Evolutionary conservation across 2,113 vertebrate species (phyloP), one percentile per base, ranked within the genome.

Genomic region (Clupea harengus): DNA sequence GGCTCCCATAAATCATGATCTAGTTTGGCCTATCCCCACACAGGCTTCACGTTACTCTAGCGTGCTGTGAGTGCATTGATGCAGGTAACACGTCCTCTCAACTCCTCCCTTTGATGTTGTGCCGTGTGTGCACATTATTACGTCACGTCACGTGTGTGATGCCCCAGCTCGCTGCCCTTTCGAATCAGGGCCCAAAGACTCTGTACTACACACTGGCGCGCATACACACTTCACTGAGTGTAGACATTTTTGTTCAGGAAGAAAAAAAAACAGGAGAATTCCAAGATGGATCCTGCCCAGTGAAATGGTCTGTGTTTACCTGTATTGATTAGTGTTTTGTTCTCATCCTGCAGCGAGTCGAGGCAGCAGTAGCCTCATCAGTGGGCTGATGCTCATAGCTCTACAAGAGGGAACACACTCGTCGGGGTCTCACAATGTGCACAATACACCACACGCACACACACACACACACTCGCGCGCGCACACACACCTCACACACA

Each of bases 371-470:
- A 7, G 64, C 64, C n/a, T 11, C 64, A 9, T 67, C 64, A 67
- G n/a, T 67, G 64, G 7, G n/a, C 64, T 28, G 13, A 9, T 64
- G 52, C 81, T 85, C 84, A 83, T 89, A 89, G 85, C 87, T 86
- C 17, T 83, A 72, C 85, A 88, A 78, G 50, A 86, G 81, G 86
- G 72, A 85, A 83, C 83, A 89, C 81, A 87, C 86, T 72, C 85
- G 50, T 81, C 47, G 47, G 57, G 57, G 18, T 49, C 8, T 57
- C 54, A 52, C 50, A 52, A 52, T 52, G 54, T 60, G 6, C 20
- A 3, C 54, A 60, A 60, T 45, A 47, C 81, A 20, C 25, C 81
- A 47, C 25, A 44, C 28, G 39, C 46, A 3, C 57, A 50, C 64
- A 67, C 9, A 28, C n/a, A 28, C 22, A 67, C 64, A 67, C 64